Evolutionary conservation across 2,113 vertebrate species (phyloP).

Genomic region (Syngnathus typhle): DNA sequence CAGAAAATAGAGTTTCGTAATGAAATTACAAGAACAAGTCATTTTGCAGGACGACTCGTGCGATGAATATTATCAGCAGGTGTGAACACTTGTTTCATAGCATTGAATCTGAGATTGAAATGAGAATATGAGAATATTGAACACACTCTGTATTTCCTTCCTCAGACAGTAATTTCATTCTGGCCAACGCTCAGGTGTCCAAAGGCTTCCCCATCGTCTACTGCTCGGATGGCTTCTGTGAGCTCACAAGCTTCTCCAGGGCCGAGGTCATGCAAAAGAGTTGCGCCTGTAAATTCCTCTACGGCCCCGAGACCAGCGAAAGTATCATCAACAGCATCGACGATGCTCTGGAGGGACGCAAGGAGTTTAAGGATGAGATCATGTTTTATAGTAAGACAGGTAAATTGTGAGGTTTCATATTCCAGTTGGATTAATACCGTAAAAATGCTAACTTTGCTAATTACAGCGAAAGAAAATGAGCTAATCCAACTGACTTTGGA

Average conservation of each 20-base stretch:
- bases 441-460: no score
- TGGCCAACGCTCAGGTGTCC: conserved; percentile 94
- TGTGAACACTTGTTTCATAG: neutral
- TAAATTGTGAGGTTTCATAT: conserved; percentile 18
- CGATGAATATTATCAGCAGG: conserved; percentile 23
- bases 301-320: conserved; percentile 87
- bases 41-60: conserved; percentile 24
- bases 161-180: conserved; percentile 97
- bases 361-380: conserved; percentile 95
- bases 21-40: conserved; percentile 48
- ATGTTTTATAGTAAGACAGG: conserved; percentile 90
- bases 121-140: conserved; percentile 3
- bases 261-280: conserved; percentile 99
- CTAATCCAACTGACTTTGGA: neutral
- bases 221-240: conserved; percentile 99
- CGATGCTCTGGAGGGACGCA: conserved; percentile 86
- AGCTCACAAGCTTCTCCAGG: conserved; percentile 89
- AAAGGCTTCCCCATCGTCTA: conserved; percentile 97
- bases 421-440: neutral
- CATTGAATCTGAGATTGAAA: neutral
- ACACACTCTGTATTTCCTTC: neutral
- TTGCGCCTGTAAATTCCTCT: conserved; percentile 94
- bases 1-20: conserved; percentile 58
- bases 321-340: conserved; percentile 88
- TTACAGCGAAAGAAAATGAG: neutral